Percentiles rank a stretch among this genome's conserved stretches.
Evolutionary conservation across 2,113 vertebrate species (phyloP).

Genomic region (Mobula birostris): DNA sequence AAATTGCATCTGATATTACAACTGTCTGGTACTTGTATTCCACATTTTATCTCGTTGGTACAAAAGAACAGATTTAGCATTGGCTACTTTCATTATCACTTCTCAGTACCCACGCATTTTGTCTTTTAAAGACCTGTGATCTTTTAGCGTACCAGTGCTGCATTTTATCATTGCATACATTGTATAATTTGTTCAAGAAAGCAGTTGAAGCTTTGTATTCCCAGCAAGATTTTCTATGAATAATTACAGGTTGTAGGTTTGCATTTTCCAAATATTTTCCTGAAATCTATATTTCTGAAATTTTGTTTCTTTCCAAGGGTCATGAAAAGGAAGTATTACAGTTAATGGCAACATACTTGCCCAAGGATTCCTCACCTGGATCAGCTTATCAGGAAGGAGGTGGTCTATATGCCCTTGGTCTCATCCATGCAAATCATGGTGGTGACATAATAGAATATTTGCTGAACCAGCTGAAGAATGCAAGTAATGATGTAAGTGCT

Average conservation of each 20-base stretch:
- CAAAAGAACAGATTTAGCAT: neutral
- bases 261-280: too few species aligned
- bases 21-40: neutral
- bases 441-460: constrained; percentile 97
- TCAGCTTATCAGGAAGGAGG: constrained; percentile 98
- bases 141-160: neutral
- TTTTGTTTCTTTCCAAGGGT: constrained; percentile 59
- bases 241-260: neutral
- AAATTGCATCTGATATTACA: neutral
- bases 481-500: constrained; percentile 89
- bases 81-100: neutral
- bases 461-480: constrained; percentile 93
- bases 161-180: neutral
- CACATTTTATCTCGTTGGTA: neutral
- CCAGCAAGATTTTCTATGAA: neutral
- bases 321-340: constrained; percentile 97
- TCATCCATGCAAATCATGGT: constrained; percentile 96
- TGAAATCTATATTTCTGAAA: neutral
- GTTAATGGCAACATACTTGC: constrained; percentile 94
- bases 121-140: neutral
- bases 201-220: neutral
- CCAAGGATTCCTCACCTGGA: constrained; percentile 95
- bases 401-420: constrained; percentile 88
- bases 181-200: neutral
- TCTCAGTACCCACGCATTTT: too few species aligned